phyloP scores from a whole-genome alignment of 2,888 invertebrate genomes.

The Opisthograptis luteolata region DNA sequence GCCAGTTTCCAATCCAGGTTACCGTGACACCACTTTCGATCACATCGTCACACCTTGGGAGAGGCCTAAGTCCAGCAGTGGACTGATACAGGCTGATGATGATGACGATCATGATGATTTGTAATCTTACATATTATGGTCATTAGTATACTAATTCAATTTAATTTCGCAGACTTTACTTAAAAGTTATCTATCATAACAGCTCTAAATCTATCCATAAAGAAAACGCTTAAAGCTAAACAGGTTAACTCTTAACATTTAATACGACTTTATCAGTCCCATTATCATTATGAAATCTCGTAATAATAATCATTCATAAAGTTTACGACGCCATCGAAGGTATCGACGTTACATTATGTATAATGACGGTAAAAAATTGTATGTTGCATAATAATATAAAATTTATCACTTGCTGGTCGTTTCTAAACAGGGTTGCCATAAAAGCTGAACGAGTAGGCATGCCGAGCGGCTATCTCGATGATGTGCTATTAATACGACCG shows the following conservation, averaged over 20 bases:
- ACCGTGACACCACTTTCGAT: too few species aligned
- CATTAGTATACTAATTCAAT: too few species aligned
- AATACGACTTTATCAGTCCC: conserved; percentile 23
- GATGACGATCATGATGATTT: too few species aligned
- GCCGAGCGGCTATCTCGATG: conserved; percentile 67
- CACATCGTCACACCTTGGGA: too few species aligned
- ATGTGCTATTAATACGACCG: conserved; percentile 75
- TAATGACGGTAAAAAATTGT: conserved; percentile 43
- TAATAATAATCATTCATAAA: conserved; percentile 27
- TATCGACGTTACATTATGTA: conserved; percentile 21
- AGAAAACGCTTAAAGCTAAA: conserved; percentile 2
- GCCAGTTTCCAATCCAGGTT: too few species aligned
- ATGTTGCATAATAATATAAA: conserved; percentile 52
- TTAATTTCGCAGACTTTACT: too few species aligned
- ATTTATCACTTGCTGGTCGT: conserved; percentile 42
- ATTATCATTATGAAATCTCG: conserved; percentile 21
- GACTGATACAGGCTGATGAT: too few species aligned
- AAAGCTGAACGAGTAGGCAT: conserved; percentile 38
- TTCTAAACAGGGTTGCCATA: conserved; percentile 48
- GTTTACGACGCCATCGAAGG: conserved; percentile 21
- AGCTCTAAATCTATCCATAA: conserved; percentile 1
- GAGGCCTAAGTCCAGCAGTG: too few species aligned
- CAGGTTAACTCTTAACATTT: conserved; percentile 16
- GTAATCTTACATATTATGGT: too few species aligned
- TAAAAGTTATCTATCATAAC: not conserved